phyloP scores from a whole-genome alignment of 2,888 invertebrate genomes.

The Ariolimax columbianus region DNA sequence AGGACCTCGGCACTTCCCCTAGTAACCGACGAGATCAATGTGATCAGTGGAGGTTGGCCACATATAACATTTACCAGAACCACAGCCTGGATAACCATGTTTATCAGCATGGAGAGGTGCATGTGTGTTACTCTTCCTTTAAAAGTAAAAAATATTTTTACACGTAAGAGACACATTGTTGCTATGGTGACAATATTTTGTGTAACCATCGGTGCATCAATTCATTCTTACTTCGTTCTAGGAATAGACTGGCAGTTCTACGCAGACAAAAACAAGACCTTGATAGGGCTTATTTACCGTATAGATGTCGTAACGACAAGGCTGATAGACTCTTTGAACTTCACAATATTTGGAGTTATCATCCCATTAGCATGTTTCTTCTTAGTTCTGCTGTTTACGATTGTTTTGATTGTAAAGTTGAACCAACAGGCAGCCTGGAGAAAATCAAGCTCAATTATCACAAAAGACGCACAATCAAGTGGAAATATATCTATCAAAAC shows the following conservation, averaged over 20 bases:
- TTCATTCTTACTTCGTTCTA: not conserved
- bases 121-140: constrained; percentile 23
- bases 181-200: not conserved
- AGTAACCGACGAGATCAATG: not conserved
- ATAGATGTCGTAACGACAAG: not conserved
- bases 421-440: constrained; percentile 4
- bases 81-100: constrained; percentile 20
- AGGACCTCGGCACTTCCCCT: not conserved
- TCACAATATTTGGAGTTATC: not conserved
- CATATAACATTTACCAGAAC: constrained; percentile 12
- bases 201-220: not conserved
- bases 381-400: not conserved
- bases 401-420: not conserved
- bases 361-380: constrained; percentile 31
- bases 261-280: constrained; percentile 10
- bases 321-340: not conserved
- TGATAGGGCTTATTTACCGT: not conserved
- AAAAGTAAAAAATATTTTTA: constrained; percentile 23
- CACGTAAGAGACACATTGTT: not conserved
- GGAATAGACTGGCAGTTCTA: constrained; percentile 8
- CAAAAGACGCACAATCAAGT: not conserved
- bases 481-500: not conserved
- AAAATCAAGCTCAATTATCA: not conserved
- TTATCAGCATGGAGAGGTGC: constrained; percentile 20
- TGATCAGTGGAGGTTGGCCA: constrained; percentile 35